These are phyloP conservation scores for Hyphantria cunea DNA, from an alignment of 1,140 invertebrate genomes.

Conservation along the genomic window DNA sequence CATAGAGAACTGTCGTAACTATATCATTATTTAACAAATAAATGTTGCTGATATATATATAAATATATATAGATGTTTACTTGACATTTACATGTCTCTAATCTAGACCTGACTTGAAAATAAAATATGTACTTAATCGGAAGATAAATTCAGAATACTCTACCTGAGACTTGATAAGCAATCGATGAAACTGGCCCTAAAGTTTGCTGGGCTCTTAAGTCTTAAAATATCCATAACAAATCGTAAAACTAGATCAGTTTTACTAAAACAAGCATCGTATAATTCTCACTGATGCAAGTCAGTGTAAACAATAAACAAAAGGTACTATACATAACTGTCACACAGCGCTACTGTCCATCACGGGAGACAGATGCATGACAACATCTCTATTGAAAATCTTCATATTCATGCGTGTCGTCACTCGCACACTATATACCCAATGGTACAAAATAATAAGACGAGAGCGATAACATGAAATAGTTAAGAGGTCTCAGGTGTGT, in stretches of 20 bases:
- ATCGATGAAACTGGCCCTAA: no score
- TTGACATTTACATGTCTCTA: no score
- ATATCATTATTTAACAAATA: no score
- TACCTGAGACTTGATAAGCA: no score
- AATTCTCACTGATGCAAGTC: slow-evolving; percentile 52
- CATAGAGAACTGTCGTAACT: no score
- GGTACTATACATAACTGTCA: slow-evolving; percentile 19
- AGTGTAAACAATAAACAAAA: slow-evolving; percentile 45
- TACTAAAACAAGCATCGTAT: background rate
- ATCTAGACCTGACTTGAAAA: no score
- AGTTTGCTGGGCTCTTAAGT: no score
- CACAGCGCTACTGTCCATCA: slow-evolving; percentile 53
- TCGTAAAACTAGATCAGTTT: background rate
- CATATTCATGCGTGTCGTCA: slow-evolving; percentile 62
- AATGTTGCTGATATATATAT: no score
- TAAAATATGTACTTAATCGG: no score
- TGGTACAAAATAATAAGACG: slow-evolving; percentile 62
- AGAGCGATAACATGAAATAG: slow-evolving; percentile 57
- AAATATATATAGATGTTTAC: no score
- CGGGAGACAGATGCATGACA: slow-evolving; percentile 60
- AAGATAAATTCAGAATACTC: no score
- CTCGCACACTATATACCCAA: slow-evolving; percentile 47
- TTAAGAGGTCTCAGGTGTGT: slow-evolving; percentile 40
- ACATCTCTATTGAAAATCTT: slow-evolving; percentile 71
- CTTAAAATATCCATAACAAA: background rate